Percentiles rank a stretch among this genome's conserved stretches.
Conservation (phyloP, 2,888 invertebrate genomes). For the Apamea sordens region DNA sequence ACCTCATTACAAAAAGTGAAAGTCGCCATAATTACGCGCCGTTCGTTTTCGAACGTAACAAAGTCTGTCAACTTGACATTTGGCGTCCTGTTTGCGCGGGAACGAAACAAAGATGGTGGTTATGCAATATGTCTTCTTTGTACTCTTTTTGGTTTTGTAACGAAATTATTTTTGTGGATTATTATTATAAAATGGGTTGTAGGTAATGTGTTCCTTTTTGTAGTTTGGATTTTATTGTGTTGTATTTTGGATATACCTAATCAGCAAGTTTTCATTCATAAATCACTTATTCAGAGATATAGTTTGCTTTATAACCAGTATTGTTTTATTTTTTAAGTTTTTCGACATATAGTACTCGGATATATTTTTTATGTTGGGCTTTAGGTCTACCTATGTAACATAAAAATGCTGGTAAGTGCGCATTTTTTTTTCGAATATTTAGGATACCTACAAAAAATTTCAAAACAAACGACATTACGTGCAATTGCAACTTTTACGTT, state of each 20-base stretch:
- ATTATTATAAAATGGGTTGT: slow-evolving; percentile 3
- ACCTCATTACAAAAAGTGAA: slow-evolving; percentile 64
- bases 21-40: slow-evolving; percentile 62
- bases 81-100: slow-evolving; percentile 15
- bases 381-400: too few relatives aligned
- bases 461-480: not conserved
- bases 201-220: not conserved
- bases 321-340: too few relatives aligned
- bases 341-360: too few relatives aligned
- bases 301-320: too few relatives aligned
- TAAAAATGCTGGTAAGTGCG: too few relatives aligned
- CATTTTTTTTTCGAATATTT: not conserved
- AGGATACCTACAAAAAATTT: not conserved
- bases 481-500: not conserved
- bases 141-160: slow-evolving; percentile 37
- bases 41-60: slow-evolving; percentile 62
- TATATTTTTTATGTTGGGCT: too few relatives aligned
- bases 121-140: slow-evolving; percentile 53
- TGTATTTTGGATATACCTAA: not conserved
- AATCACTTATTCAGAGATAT: not conserved
- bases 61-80: slow-evolving; percentile 53
- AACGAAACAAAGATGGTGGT: slow-evolving; percentile 43
- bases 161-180: slow-evolving; percentile 19
- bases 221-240: not conserved
- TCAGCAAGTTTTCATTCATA: not conserved